Conservation (phyloP, 1,140 invertebrate genomes). For the Cyclina sinensis region DNA sequence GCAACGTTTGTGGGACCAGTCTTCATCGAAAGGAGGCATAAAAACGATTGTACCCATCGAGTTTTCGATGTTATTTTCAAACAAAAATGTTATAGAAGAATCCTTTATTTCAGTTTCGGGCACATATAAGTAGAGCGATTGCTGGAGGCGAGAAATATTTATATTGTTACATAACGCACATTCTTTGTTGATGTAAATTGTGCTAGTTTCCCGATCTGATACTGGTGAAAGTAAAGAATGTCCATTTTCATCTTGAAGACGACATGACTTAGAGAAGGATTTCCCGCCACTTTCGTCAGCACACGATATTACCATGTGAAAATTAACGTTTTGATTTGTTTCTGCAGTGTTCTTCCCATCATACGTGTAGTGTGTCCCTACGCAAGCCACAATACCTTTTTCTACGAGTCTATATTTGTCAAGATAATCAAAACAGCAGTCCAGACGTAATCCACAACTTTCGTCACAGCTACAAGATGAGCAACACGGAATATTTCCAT, state of each 20-base stretch:
- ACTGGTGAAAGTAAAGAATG: background rate
- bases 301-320: no score
- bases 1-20: no score
- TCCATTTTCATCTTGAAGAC: background rate
- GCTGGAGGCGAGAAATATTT: background rate
- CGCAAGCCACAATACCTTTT: background rate
- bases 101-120: background rate
- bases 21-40: no score
- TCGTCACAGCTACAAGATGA: background rate
- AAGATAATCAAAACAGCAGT: constrained; percentile 7
- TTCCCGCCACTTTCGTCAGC: no score
- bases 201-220: background rate
- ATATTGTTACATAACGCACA: background rate
- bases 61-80: no score
- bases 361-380: no score
- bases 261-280: background rate
- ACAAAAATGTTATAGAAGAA: background rate
- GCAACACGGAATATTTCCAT: background rate
- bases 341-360: no score
- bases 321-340: no score
- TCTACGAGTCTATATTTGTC: background rate
- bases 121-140: background rate
- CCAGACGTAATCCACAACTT: background rate
- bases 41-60: no score
- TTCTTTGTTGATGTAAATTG: background rate